phyloP scores from a whole-genome alignment of 2,113 vertebrate genomes.

The Cairina moschata region DNA sequence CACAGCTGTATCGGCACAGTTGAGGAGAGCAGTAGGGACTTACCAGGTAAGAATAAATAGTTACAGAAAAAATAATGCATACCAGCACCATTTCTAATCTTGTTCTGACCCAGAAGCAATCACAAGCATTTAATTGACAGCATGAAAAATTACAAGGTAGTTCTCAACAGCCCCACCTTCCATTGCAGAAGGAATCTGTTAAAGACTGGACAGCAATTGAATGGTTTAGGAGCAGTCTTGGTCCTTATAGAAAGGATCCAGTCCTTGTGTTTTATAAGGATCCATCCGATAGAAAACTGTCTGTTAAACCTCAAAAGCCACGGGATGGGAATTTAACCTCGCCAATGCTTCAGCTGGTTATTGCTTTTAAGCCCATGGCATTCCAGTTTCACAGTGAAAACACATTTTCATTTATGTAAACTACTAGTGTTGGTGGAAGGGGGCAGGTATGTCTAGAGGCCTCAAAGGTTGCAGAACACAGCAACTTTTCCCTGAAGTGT shows the following conservation, averaged over 20 bases:
- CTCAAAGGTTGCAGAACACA: background rate
- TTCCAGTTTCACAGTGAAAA: background rate
- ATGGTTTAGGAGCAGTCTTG: background rate
- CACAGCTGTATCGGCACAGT: background rate
- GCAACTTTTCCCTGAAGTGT: background rate
- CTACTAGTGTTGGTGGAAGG: background rate
- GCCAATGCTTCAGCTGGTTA: background rate
- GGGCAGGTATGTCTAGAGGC: too few species aligned
- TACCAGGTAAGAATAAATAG: background rate
- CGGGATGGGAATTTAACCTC: background rate
- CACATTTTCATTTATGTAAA: too few species aligned
- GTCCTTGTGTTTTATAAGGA: background rate
- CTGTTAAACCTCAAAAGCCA: background rate
- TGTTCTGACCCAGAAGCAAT: background rate
- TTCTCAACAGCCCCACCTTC: background rate
- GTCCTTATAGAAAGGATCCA: background rate
- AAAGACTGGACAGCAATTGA: background rate
- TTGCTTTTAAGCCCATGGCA: background rate
- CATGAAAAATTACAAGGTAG: background rate
- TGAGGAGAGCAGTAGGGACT: background rate
- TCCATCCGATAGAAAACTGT: background rate
- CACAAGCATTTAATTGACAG: background rate
- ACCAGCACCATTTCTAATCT: background rate
- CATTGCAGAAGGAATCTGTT: background rate
- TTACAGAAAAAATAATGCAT: background rate